These are phyloP conservation scores for Rousettus madagascariensis DNA, from an alignment of 2,797 vertebrate genomes.

Conservation along the genomic window DNA sequence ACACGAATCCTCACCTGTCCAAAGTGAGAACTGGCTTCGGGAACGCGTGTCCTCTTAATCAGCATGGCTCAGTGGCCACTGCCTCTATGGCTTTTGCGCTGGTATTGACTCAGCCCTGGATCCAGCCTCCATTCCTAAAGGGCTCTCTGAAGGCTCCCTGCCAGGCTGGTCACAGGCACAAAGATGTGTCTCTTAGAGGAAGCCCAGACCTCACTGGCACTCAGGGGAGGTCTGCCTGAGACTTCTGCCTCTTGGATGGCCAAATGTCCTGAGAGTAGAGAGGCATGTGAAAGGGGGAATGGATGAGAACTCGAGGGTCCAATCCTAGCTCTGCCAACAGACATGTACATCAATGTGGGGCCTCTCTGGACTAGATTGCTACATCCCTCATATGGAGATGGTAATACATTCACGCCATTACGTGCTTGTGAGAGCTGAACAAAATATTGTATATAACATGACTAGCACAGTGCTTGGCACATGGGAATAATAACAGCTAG, in stretches of 20 bases:
- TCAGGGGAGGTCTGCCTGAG: neutral
- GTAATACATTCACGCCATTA: neutral
- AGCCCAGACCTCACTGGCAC: neutral
- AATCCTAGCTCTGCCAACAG: neutral
- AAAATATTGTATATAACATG: neutral
- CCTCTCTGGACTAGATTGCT: neutral
- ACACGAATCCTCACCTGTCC: neutral
- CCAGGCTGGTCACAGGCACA: neutral
- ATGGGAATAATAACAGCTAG: neutral
- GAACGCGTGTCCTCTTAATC: neutral
- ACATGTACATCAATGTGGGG: neutral
- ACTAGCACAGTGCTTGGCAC: neutral
- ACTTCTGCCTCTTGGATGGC: neutral
- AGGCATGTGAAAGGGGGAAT: neutral
- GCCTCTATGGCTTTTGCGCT: neutral
- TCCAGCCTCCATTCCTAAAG: neutral
- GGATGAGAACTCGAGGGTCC: neutral
- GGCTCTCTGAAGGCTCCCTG: neutral
- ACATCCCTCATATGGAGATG: neutral
- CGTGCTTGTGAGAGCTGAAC: neutral
- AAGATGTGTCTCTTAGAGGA: neutral
- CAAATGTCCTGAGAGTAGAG: neutral
- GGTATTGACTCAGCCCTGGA: neutral
- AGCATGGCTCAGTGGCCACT: neutral
- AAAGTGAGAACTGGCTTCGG: neutral